Base-by-base conservation (phyloP, 1,140 invertebrate genomes). In the Heliconius melpomene region DNA sequence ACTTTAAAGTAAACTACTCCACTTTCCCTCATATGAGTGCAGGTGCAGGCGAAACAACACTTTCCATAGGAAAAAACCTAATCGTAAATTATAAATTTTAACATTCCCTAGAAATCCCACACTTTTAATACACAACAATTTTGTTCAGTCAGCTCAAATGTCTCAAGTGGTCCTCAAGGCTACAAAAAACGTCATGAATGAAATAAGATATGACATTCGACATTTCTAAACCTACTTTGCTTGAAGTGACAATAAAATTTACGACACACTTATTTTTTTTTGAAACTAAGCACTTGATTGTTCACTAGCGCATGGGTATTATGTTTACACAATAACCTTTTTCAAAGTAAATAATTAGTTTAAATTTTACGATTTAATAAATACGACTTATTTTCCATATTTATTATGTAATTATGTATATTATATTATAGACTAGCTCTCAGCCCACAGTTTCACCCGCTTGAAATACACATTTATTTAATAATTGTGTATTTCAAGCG, bases 131-230 rank as follows among this genome's bases (percentile, higher is more conserved):
- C 40, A 46, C 40, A 46, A 46, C 16, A 13, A 13, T 46, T 46
- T 46, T 1, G 3, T 23, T 40, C 2, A 60, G 20, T 60, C 23
- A 60, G n/a, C 57, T 60, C n/a, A n/a, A n/a, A 60, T 23, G n/a
- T 60, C 20, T 60, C 23, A 60, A 60, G 11, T 60, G 11, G 40
- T 6, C 40, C 40, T 46, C 40, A 11, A 16, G 57, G 9, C n/a
- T 60, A 60, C 40, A 26, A 23, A 60, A 60, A 60, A 60, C n/a
- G 3, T 23, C 0, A 60, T n/a, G 7, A 60, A 26, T 60, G 57
- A 60, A 60, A 60, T 60, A 60, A 26, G 57, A 60, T 60, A 60
- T 23, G 57, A 60, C 9, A 60, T 60, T 60, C 11, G 57, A 60
- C n/a, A 13, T 60, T 60, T 60, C n/a, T 60, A 60, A 60, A n/a